Percentiles rank a stretch among this genome's conserved stretches.
Conservation (phyloP, 2,113 vertebrate species). For the Garra rufa region DNA sequence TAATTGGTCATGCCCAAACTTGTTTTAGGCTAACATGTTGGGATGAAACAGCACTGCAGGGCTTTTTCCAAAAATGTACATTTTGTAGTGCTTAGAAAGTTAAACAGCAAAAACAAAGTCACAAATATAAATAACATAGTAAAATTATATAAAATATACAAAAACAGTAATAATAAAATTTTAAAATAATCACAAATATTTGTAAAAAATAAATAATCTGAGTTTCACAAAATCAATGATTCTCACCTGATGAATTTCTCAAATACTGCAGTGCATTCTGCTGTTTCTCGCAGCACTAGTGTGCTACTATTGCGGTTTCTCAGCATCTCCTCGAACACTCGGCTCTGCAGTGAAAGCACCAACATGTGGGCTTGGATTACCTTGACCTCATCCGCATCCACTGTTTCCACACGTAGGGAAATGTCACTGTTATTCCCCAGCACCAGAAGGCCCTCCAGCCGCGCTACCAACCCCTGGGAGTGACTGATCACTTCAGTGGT, state of each 20-base stretch:
- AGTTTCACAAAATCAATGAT: background rate
- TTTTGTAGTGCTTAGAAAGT: no score
- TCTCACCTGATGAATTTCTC: slow-evolving; percentile 91
- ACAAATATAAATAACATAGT: no score
- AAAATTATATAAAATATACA: no score
- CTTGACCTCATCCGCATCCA: slow-evolving; percentile 84
- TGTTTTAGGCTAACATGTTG: background rate
- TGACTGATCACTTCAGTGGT: slow-evolving; percentile 82
- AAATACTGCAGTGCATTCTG: slow-evolving; percentile 82
- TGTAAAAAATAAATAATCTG: background rate
- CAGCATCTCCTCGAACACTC: slow-evolving; percentile 82
- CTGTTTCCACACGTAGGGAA: slow-evolving; percentile 83
- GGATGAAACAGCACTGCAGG: background rate
- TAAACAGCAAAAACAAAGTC: no score
- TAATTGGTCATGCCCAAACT: slow-evolving; percentile 4
- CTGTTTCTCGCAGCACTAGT: slow-evolving; percentile 78
- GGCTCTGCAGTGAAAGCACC: slow-evolving; percentile 89
- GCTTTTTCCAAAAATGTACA: background rate
- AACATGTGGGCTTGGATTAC: slow-evolving; percentile 86
- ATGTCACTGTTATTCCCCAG: slow-evolving; percentile 87
- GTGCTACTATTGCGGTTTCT: slow-evolving; percentile 75
- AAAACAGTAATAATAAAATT: no score
- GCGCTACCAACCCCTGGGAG: slow-evolving; percentile 82
- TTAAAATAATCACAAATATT: no score
- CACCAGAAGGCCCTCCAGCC: slow-evolving; percentile 83